Conservation (phyloP, 2,888 invertebrate species). For the Xestia sexstrigata region DNA sequence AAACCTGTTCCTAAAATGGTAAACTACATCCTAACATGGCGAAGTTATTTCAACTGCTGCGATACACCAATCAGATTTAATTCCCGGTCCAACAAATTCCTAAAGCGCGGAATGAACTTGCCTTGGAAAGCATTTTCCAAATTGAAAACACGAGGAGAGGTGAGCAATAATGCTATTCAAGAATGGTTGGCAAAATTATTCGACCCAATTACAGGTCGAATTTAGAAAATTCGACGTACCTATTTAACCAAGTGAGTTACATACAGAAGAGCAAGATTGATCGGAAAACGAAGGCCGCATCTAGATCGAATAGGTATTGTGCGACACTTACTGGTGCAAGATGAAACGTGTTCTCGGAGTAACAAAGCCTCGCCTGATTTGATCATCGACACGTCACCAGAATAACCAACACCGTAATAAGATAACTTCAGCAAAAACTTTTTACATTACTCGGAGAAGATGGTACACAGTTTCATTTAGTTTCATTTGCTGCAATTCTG, state of each 20-base stretch:
- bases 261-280: slow-evolving; percentile 4
- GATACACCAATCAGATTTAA: slow-evolving; percentile 36
- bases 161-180: slow-evolving; percentile 21
- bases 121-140: slow-evolving; percentile 33
- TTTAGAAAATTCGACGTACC: background rate
- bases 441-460: slow-evolving; percentile 15
- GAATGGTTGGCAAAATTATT: slow-evolving; percentile 14
- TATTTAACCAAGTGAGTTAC: background rate
- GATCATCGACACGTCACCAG: slow-evolving; percentile 14
- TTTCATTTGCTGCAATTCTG: slow-evolving; percentile 49
- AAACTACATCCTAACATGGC: slow-evolving; percentile 17
- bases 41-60: slow-evolving; percentile 15
- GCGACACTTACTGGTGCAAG: slow-evolving; percentile 8
- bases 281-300: slow-evolving; percentile 1
- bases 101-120: slow-evolving; percentile 25
- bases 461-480: slow-evolving; percentile 27
- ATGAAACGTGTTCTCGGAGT: slow-evolving; percentile 11
- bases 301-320: background rate
- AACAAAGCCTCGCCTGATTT: slow-evolving; percentile 30
- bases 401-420: slow-evolving; percentile 28
- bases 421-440: slow-evolving; percentile 24
- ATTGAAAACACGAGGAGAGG: slow-evolving; percentile 40
- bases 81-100: slow-evolving; percentile 35
- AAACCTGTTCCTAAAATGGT: slow-evolving; percentile 21
- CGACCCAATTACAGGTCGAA: background rate